These are phyloP conservation scores for Morinoia aosen DNA, from an alignment of 2,888 invertebrate species.

Conservation along the genomic window DNA sequence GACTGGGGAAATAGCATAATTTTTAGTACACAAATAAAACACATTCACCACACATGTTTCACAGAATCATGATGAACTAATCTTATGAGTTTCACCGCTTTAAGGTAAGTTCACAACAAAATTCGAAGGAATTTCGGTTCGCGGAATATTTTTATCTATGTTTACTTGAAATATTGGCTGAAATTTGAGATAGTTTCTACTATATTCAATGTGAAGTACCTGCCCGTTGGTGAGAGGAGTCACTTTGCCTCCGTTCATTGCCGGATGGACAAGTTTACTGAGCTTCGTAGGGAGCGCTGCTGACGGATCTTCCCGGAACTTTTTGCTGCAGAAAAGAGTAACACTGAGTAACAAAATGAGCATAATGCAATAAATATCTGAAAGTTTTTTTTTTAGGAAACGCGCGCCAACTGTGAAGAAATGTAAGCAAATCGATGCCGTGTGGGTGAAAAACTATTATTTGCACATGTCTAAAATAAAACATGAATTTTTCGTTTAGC, in stretches of 20 bases:
- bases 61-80: neutral
- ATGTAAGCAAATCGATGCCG: neutral
- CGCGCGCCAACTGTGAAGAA: neutral
- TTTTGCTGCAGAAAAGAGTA: conserved; percentile 59
- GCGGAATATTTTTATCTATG: neutral
- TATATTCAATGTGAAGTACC: neutral
- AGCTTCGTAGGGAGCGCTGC: conserved; percentile 67
- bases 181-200: neutral
- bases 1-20: neutral
- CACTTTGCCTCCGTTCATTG: conserved; percentile 24
- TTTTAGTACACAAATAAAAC: neutral
- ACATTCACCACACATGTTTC: neutral
- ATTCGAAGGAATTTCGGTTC: neutral
- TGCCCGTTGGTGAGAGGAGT: neutral
- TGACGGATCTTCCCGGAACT: conserved; percentile 64
- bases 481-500: too few relatives aligned
- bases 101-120: neutral
- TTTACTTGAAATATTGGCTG: neutral
- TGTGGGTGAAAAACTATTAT: neutral
- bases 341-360: neutral
- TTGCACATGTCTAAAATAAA: neutral
- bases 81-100: neutral
- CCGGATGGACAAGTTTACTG: conserved; percentile 59
- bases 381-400: neutral
- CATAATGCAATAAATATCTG: neutral